A percentile compares a stretch with the other conserved stretches of the same genome.
Evolutionary conservation across 2,888 invertebrate genomes (phyloP).

Genomic region (Chymomyza caudatula): DNA sequence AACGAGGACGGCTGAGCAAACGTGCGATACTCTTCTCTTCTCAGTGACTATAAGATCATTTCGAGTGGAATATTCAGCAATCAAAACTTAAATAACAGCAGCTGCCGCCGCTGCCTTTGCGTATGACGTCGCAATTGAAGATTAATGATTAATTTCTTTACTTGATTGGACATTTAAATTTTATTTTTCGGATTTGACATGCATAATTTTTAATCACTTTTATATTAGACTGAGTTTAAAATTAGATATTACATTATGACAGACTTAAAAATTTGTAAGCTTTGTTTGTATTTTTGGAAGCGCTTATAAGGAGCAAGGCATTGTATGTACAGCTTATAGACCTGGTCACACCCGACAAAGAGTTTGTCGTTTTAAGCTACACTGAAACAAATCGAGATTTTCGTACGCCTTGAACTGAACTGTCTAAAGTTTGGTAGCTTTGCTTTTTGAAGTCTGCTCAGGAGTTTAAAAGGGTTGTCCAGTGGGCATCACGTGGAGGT

Average conservation of each 20-base stretch:
- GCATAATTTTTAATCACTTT: background rate
- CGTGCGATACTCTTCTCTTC: background rate
- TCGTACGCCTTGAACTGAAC: too few relatives aligned
- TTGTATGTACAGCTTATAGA: too few relatives aligned
- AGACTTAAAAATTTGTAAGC: too few relatives aligned
- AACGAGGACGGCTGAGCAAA: background rate
- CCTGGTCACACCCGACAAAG: too few relatives aligned
- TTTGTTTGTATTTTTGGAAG: too few relatives aligned
- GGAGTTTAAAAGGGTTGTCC: too few relatives aligned
- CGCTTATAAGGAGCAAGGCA: too few relatives aligned
- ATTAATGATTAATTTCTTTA: conserved; percentile 42
- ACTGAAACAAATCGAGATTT: too few relatives aligned
- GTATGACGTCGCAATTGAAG: conserved; percentile 25
- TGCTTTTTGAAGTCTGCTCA: too few relatives aligned
- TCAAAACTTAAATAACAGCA: conserved; percentile 15
- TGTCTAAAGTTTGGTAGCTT: too few relatives aligned
- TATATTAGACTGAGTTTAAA: background rate
- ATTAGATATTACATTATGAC: background rate
- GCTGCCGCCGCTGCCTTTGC: conserved; percentile 23
- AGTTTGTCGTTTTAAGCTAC: too few relatives aligned
- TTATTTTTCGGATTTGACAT: background rate
- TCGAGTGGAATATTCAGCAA: background rate
- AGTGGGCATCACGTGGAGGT: too few relatives aligned
- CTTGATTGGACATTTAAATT: background rate
- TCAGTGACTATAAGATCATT: background rate